Evolutionary conservation across 2,888 invertebrate species (phyloP).

Genomic region (Eubasilissa splendida): DNA sequence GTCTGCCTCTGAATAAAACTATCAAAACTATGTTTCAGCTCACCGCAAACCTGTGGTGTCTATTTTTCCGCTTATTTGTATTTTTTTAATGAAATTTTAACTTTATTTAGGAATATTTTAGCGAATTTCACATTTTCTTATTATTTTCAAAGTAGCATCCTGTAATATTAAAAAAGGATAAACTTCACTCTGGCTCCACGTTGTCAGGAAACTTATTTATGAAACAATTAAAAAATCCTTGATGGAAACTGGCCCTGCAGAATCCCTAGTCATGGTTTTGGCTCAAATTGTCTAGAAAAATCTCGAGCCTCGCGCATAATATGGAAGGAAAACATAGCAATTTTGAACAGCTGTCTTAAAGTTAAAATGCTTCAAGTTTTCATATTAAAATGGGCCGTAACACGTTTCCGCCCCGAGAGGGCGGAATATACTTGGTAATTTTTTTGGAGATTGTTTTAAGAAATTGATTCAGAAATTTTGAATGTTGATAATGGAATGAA

Average conservation of each 20-base stretch:
- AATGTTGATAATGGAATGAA: conserved; percentile 23
- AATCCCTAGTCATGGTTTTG: not conserved
- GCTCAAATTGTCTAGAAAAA: not conserved
- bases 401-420: conserved; percentile 12
- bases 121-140: too few species aligned
- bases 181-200: not conserved
- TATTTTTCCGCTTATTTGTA: too few species aligned
- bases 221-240: conserved; percentile 1
- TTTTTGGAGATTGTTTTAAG: conserved; percentile 16
- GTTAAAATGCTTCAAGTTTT: conserved; percentile 40
- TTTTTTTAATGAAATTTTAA: too few species aligned
- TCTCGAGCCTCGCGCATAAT: conserved; percentile 17
- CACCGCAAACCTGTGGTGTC: too few species aligned
- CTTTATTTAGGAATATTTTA: too few species aligned
- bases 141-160: too few species aligned
- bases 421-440: not conserved
- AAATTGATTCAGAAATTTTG: conserved; percentile 6
- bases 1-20: too few species aligned
- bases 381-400: conserved; percentile 29
- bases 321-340: conserved; percentile 32
- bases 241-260: not conserved
- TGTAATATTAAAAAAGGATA: too few species aligned
- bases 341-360: conserved; percentile 37
- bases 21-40: too few species aligned
- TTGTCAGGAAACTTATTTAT: not conserved